These are phyloP conservation scores for Trichomalopsis sarcophagae DNA, from an alignment of 1,140 invertebrate species.

Conservation along the genomic window DNA sequence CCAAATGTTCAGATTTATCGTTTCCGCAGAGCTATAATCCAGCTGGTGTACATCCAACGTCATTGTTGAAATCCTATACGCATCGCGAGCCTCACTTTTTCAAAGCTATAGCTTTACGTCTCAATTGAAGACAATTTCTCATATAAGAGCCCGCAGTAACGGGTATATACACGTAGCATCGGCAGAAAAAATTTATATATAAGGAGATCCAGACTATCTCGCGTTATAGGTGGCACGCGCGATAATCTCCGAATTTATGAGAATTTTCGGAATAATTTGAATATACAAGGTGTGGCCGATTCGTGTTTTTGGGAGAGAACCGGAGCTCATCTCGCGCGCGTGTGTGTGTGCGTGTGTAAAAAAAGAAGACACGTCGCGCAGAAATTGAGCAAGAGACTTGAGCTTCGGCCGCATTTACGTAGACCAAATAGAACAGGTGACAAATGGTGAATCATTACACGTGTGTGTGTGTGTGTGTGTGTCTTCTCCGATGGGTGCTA, in stretches of 20 bases:
- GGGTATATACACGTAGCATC: neutral
- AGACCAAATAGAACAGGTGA: constrained; percentile 33
- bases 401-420: neutral
- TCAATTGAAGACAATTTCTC: too few species aligned
- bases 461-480: neutral
- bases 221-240: constrained; percentile 32
- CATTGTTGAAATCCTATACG: too few species aligned
- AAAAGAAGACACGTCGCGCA: neutral
- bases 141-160: neutral
- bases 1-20: constrained; percentile 18
- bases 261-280: constrained; percentile 49
- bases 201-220: constrained; percentile 4
- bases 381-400: constrained; percentile 22
- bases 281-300: constrained; percentile 46
- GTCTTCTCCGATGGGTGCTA: neutral
- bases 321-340: neutral
- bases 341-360: too few species aligned
- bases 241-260: constrained; percentile 49
- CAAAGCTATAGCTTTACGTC: too few species aligned
- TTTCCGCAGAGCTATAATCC: constrained; percentile 19
- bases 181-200: neutral
- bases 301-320: constrained; percentile 4
- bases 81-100: too few species aligned
- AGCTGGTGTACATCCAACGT: too few species aligned
- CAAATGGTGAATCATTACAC: constrained; percentile 40